Evolutionary conservation across 2,797 vertebrate species (phyloP).

Genomic region (Tenualosa thibaudeaui): DNA sequence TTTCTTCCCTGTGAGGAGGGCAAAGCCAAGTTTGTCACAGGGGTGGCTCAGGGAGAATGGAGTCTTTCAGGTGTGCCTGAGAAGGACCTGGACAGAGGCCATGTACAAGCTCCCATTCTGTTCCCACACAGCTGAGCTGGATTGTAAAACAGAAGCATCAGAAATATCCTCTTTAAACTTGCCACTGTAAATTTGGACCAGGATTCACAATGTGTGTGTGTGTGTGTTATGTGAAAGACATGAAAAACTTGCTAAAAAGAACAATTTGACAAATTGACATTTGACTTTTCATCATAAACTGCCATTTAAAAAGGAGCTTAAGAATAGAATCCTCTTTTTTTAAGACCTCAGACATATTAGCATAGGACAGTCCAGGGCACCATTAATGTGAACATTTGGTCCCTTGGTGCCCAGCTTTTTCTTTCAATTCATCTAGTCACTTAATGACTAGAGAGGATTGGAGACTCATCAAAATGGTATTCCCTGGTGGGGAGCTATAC

Average conservation of each 20-base stretch:
- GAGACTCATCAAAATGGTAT: not conserved
- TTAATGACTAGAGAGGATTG: not conserved
- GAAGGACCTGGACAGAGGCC: conserved; percentile 43
- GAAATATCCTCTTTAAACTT: not conserved
- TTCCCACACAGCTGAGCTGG: not conserved
- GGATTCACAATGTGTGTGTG: not conserved
- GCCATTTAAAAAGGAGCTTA: not conserved
- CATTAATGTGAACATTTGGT: not conserved
- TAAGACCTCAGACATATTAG: not conserved
- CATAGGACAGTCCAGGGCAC: not conserved
- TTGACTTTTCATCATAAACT: not conserved
- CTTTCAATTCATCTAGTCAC: not conserved
- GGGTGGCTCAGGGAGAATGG: conserved; percentile 51
- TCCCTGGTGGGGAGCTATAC: not conserved
- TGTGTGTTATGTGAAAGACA: not conserved
- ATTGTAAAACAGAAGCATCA: not conserved
- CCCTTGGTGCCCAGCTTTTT: not conserved
- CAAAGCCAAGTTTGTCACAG: conserved; percentile 62
- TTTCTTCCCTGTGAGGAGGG: conserved; percentile 32
- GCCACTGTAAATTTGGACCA: not conserved
- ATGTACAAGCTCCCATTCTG: not conserved
- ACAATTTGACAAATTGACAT: not conserved
- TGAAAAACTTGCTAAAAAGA: not conserved
- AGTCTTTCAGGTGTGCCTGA: conserved; percentile 57
- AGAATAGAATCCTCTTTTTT: not conserved